Conservation (phyloP, 2,888 invertebrate species). For the Tenthredo notha region DNA sequence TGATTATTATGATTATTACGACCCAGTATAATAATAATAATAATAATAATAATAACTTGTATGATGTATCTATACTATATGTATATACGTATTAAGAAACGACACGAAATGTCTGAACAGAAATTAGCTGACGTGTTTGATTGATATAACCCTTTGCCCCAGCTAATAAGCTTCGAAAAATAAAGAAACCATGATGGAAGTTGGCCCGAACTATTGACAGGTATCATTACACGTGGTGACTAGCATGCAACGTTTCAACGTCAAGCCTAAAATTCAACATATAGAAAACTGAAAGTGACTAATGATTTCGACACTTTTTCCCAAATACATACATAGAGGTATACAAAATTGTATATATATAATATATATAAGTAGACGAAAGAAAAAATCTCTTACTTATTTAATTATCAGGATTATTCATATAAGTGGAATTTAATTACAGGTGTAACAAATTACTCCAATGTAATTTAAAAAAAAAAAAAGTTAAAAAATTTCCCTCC, state of each 20-base stretch:
- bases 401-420: background rate
- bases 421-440: background rate
- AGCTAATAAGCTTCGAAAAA: slow-evolving; percentile 66
- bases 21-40: background rate
- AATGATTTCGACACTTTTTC: slow-evolving; percentile 44
- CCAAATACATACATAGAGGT: background rate
- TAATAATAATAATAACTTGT: background rate
- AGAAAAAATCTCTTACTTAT: background rate
- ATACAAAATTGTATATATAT: background rate
- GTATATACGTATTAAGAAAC: background rate
- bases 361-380: too few species aligned
- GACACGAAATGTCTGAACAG: background rate
- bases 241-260: slow-evolving; percentile 26
- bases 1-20: too few species aligned
- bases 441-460: background rate
- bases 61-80: background rate
- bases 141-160: slow-evolving; percentile 68
- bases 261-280: background rate
- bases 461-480: background rate
- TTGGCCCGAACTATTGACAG: slow-evolving; percentile 45
- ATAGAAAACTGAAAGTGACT: slow-evolving; percentile 40
- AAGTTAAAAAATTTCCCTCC: background rate
- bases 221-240: slow-evolving; percentile 40
- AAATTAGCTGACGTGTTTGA: slow-evolving; percentile 62
- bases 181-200: slow-evolving; percentile 60